Evolutionary conservation across 2,888 invertebrate genomes (phyloP).

Genomic region (Ochropacha duplaris): DNA sequence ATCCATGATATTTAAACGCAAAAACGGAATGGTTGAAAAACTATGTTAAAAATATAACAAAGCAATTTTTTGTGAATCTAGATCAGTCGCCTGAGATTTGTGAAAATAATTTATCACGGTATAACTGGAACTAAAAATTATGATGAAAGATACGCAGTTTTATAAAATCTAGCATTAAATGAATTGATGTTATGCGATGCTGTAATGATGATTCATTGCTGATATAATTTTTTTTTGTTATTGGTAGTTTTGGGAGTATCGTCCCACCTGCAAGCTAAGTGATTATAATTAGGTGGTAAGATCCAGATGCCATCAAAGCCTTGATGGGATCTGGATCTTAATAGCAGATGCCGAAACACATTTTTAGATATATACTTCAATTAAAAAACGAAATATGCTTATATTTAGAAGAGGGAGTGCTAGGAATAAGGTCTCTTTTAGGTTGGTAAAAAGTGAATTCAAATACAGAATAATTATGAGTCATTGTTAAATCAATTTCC

Average conservation of each 20-base stretch:
- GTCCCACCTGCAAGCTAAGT: too few relatives aligned
- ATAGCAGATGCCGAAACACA: too few relatives aligned
- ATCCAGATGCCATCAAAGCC: too few relatives aligned
- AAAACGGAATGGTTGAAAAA: background rate
- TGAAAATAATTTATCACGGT: background rate
- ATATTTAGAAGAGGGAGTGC: too few relatives aligned
- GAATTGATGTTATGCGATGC: background rate
- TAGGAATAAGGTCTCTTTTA: too few relatives aligned
- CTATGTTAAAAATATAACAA: background rate
- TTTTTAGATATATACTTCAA: too few relatives aligned
- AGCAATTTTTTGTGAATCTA: background rate
- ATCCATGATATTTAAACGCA: background rate
- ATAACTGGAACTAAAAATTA: background rate
- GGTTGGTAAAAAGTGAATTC: too few relatives aligned
- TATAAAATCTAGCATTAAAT: background rate
- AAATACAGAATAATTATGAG: background rate
- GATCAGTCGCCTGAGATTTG: background rate
- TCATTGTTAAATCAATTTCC: slow-evolving; percentile 14
- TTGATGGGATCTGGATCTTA: too few relatives aligned
- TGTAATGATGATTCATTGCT: background rate
- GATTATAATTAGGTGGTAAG: too few relatives aligned
- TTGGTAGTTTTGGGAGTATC: too few relatives aligned
- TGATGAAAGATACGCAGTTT: background rate
- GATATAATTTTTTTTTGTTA: too few relatives aligned
- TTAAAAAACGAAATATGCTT: too few relatives aligned